Percentiles rank a stretch among this genome's conserved stretches.
Conservation (phyloP, 2,888 invertebrate genomes). For the Theodoxus fluviatilis region DNA sequence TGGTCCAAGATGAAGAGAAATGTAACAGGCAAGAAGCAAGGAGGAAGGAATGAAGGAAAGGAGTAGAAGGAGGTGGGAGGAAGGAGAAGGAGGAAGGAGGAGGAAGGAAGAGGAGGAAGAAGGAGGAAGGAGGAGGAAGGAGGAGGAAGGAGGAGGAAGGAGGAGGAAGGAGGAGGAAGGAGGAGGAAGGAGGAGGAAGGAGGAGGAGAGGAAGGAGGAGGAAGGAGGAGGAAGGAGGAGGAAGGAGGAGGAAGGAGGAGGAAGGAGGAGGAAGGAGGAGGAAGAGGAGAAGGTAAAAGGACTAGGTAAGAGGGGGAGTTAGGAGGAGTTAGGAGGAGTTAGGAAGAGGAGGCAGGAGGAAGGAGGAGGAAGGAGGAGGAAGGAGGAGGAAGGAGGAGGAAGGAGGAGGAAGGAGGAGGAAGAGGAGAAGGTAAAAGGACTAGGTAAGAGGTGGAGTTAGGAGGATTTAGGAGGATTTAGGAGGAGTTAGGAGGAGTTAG, state of each 20-base stretch:
- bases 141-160: background rate
- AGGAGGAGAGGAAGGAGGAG: background rate
- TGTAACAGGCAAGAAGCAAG: background rate
- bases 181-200: background rate
- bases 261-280: background rate
- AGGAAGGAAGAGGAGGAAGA: background rate
- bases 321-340: too few species aligned
- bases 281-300: background rate
- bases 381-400: background rate
- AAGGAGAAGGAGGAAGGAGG: background rate
- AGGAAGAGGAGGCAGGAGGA: background rate
- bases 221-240: background rate
- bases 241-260: background rate
- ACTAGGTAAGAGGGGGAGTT: background rate
- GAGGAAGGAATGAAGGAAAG: background rate
- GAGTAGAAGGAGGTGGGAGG: background rate
- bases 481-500: background rate
- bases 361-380: background rate
- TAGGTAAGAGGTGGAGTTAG: background rate
- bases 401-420: background rate
- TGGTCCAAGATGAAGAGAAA: background rate
- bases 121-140: background rate
- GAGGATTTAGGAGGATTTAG: too few species aligned
- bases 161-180: background rate
- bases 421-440: conserved; percentile 11